Conservation (phyloP, 35 echinoderm and acorn worm species). For the Ophiothrix spiculata region DNA sequence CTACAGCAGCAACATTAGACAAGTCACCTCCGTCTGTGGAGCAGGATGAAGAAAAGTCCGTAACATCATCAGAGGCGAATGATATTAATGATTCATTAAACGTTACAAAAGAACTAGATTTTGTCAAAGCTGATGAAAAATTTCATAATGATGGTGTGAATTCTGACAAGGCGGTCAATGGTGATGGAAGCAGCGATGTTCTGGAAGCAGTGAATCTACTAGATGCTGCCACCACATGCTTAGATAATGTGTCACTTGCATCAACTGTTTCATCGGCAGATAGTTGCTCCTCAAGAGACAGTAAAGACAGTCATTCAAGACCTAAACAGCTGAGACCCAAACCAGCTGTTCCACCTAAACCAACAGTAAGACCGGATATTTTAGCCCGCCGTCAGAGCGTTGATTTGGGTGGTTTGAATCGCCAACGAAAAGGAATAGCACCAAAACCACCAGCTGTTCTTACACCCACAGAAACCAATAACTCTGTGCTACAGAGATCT, state of each 20-base stretch:
- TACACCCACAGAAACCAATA: not conserved
- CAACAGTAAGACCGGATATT: constrained; percentile 25
- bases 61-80: too few relatives aligned
- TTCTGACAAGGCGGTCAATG: too few relatives aligned
- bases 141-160: too few relatives aligned
- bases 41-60: too few relatives aligned
- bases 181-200: not conserved
- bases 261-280: not conserved
- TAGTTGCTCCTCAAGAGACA: not conserved
- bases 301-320: not conserved
- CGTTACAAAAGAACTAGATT: too few relatives aligned
- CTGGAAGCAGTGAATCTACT: not conserved
- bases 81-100: too few relatives aligned
- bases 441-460: constrained; percentile 50
- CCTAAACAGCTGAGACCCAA: constrained; percentile 6
- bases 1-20: too few relatives aligned
- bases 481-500: constrained; percentile 6
- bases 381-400: not conserved
- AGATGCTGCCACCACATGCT: not conserved
- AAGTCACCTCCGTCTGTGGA: too few relatives aligned
- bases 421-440: constrained; percentile 11
- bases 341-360: constrained; percentile 50
- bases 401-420: not conserved
- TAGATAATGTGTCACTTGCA: constrained; percentile 3
- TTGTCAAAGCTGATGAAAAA: too few relatives aligned